Conservation (phyloP, 2,888 invertebrate species). For the Trichopria drosophilae region DNA sequence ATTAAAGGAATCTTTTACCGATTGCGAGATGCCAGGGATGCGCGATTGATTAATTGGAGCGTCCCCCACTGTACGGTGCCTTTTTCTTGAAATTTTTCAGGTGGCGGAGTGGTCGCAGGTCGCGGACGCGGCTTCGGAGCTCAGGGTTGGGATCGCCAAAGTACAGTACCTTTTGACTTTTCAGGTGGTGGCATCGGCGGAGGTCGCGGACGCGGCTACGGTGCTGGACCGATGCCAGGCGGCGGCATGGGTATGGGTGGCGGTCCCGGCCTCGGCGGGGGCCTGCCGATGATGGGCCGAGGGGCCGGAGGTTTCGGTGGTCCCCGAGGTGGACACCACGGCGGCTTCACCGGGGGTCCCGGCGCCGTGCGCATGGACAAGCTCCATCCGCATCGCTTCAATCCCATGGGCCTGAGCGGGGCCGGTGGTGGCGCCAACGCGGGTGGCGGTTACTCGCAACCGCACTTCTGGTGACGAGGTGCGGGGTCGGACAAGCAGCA, state of each 20-base stretch:
- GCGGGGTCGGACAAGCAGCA: slow-evolving; percentile 22
- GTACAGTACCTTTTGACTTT: slow-evolving; percentile 34
- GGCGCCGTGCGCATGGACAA: slow-evolving; percentile 58
- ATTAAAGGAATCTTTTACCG: too few relatives aligned
- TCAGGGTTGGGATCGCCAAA: too few relatives aligned
- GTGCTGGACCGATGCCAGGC: slow-evolving; percentile 30
- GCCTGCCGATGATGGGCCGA: slow-evolving; percentile 43
- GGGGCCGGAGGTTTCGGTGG: slow-evolving; percentile 51
- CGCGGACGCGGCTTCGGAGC: slow-evolving; percentile 40
- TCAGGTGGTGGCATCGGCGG: slow-evolving; percentile 46
- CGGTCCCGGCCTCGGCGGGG: slow-evolving; percentile 42
- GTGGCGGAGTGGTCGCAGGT: too few relatives aligned
- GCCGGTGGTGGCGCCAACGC: slow-evolving; percentile 40
- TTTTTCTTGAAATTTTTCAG: too few relatives aligned
- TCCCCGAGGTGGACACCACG: slow-evolving; percentile 46
- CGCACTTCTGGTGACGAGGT: slow-evolving; percentile 56
- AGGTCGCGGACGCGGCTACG: slow-evolving; percentile 39
- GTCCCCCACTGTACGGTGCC: too few relatives aligned
- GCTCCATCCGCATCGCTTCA: slow-evolving; percentile 56
- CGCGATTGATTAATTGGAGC: too few relatives aligned
- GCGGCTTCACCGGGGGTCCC: slow-evolving; percentile 50
- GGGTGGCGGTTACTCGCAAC: slow-evolving; percentile 51
- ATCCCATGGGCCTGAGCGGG: slow-evolving; percentile 56
- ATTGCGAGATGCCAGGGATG: too few relatives aligned
- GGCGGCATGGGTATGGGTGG: slow-evolving; percentile 43